These are phyloP conservation scores for Hypolimnas misippus DNA, from an alignment of 2,888 invertebrate species.

Conservation along the genomic window DNA sequence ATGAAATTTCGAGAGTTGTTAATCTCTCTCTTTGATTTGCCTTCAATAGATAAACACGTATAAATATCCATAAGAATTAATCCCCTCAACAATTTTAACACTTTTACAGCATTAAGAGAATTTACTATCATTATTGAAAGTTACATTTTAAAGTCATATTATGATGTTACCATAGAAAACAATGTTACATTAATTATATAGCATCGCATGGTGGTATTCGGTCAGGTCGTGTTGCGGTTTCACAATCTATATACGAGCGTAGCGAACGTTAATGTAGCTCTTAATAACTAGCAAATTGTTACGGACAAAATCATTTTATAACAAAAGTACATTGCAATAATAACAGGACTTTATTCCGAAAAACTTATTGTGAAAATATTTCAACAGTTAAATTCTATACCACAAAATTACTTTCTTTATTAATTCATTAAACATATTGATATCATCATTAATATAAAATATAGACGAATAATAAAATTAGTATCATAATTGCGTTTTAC, in stretches of 20 bases:
- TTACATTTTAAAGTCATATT: neutral
- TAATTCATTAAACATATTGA: too few species aligned
- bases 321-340: neutral
- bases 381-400: neutral
- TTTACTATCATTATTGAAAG: too few species aligned
- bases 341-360: neutral
- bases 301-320: neutral
- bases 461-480: too few species aligned
- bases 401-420: too few species aligned
- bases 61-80: too few species aligned
- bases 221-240: slow-evolving; percentile 17
- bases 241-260: slow-evolving; percentile 8
- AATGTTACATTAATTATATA: slow-evolving; percentile 1
- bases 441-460: too few species aligned
- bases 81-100: too few species aligned
- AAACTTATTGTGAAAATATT: neutral
- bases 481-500: too few species aligned
- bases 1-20: too few species aligned
- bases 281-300: slow-evolving; percentile 4
- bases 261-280: neutral
- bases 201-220: slow-evolving; percentile 1
- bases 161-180: neutral
- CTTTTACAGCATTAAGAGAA: too few species aligned
- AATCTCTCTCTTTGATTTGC: too few species aligned
- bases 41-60: too few species aligned